Percentiles rank a stretch among this genome's conserved stretches.
Conservation (phyloP, 2,113 vertebrate species). For the Phainopepla nitens region DNA sequence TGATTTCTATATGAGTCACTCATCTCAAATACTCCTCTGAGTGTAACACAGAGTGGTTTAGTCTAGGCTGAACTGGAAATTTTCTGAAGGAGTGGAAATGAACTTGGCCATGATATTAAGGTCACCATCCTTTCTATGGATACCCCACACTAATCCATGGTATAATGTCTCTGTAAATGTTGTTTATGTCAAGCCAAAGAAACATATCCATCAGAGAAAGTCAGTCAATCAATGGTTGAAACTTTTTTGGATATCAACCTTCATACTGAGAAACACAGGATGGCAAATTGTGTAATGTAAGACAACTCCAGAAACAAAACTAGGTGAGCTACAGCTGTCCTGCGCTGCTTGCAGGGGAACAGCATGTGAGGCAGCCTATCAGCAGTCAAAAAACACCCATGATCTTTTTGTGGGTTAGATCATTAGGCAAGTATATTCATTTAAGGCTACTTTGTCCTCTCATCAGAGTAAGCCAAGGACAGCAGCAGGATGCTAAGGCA, state of each 20-base stretch:
- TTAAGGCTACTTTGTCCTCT: background rate
- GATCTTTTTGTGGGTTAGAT: background rate
- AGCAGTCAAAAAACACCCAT: background rate
- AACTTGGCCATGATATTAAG: background rate
- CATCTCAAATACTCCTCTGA: background rate
- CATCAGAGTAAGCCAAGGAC: background rate
- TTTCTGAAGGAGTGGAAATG: background rate
- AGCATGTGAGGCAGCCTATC: background rate
- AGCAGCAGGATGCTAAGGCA: background rate
- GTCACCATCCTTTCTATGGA: background rate
- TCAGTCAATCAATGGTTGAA: background rate
- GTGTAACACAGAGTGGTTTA: background rate
- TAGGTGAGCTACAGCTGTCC: background rate
- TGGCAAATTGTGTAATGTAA: background rate
- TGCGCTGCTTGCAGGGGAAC: background rate
- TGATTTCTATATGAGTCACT: background rate
- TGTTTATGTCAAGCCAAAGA: background rate
- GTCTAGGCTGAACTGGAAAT: background rate
- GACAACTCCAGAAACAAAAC: background rate
- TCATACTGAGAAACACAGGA: background rate
- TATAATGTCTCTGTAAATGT: background rate
- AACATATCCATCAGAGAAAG: background rate
- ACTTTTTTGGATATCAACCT: fast-evolving
- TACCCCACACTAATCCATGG: background rate
- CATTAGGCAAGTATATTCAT: background rate